Percentiles rank a stretch among this genome's conserved stretches.
phyloP scores from a whole-genome alignment of 2,888 invertebrate genomes.

The Oxytorus armatus region DNA sequence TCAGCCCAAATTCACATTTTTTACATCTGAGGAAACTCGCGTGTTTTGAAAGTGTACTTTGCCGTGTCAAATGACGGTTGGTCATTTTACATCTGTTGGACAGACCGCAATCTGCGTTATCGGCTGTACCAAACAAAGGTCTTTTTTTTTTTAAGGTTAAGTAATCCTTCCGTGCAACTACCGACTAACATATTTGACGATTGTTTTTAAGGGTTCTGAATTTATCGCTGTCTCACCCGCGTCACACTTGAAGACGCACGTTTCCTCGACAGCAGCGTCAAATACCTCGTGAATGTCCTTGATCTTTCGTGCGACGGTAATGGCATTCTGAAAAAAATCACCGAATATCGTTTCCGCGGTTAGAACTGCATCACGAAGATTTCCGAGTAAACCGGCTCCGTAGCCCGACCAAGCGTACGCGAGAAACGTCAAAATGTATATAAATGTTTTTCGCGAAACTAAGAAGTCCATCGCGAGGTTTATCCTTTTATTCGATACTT shows the following conservation, averaged over 20 bases:
- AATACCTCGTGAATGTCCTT: conserved; percentile 92
- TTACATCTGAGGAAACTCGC: neutral
- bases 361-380: conserved; percentile 92
- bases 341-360: conserved; percentile 93
- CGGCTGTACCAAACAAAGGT: neutral
- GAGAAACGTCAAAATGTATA: conserved; percentile 91
- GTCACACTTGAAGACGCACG: conserved; percentile 91
- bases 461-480: conserved; percentile 88
- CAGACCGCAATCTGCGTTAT: conserved; percentile 6
- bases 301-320: conserved; percentile 90
- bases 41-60: neutral
- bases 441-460: conserved; percentile 89
- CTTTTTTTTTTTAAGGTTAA: conserved; percentile 45
- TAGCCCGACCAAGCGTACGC: conserved; percentile 93
- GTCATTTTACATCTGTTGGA: conserved; percentile 1
- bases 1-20: neutral
- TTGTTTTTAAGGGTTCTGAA: neutral
- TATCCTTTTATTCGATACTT: neutral
- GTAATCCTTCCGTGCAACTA: neutral
- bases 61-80: neutral
- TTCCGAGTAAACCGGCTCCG: conserved; percentile 90
- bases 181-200: neutral
- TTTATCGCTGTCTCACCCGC: conserved; percentile 86
- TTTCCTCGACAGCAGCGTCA: conserved; percentile 94
- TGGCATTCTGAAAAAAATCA: conserved; percentile 90